These are phyloP conservation scores for Lobophora halterata DNA, from an alignment of 2,888 invertebrate genomes.

Conservation along the genomic window DNA sequence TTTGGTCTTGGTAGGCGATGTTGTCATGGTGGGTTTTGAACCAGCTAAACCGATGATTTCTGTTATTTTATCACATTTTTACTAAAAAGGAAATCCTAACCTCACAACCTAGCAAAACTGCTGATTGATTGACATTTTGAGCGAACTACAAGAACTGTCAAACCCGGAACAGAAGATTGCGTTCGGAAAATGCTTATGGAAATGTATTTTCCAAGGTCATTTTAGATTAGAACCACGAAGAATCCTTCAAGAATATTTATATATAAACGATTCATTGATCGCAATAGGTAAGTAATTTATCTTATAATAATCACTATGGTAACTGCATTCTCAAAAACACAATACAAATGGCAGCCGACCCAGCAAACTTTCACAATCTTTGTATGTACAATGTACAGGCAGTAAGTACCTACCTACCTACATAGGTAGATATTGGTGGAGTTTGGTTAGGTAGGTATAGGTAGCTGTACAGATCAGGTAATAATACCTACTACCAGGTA, in stretches of 20 bases:
- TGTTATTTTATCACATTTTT: conserved; percentile 76
- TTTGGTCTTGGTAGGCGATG: conserved; percentile 72
- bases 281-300: conserved; percentile 13
- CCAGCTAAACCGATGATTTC: conserved; percentile 62
- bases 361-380: no score
- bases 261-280: no score
- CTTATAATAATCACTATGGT: conserved; percentile 17
- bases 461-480: no score
- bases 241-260: no score
- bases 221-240: no score
- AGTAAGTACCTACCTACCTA: no score
- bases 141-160: conserved; percentile 36
- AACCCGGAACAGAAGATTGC: conserved; percentile 28
- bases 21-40: conserved; percentile 70
- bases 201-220: no score
- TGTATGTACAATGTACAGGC: no score
- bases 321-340: conserved; percentile 16
- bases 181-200: conserved; percentile 16
- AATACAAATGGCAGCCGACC: no score
- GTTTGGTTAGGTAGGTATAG: no score
- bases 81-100: conserved; percentile 69
- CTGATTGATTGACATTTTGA: conserved; percentile 48
- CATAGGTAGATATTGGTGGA: no score
- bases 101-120: conserved; percentile 46
- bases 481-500: no score